Conservation (phyloP, 2,888 invertebrate species). For the Rhorus exstirpatorius region DNA sequence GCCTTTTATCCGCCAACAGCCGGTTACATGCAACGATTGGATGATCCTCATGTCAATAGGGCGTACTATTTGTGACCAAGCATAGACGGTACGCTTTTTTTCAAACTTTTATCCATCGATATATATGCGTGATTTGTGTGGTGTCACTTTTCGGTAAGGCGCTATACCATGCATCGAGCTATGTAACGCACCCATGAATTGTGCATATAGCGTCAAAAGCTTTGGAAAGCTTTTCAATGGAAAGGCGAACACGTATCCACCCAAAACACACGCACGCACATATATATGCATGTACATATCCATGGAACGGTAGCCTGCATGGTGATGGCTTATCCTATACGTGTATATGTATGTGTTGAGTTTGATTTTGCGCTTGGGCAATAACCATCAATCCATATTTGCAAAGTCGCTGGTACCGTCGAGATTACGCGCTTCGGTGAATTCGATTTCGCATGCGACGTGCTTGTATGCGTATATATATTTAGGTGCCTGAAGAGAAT, state of each 20-base stretch:
- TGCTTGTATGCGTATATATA: neutral
- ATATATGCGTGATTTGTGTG: neutral
- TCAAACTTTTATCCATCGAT: too few species aligned
- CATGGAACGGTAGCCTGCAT: neutral
- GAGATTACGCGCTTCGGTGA: slow-evolving; percentile 63
- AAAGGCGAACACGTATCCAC: slow-evolving; percentile 57
- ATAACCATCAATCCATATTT: slow-evolving; percentile 68
- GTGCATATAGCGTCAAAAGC: slow-evolving; percentile 47
- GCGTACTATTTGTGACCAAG: neutral
- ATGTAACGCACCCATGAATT: slow-evolving; percentile 3
- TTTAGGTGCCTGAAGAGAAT: neutral
- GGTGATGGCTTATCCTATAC: neutral
- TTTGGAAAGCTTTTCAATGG: slow-evolving; percentile 66
- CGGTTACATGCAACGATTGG: neutral
- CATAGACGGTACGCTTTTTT: neutral
- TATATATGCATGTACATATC: neutral
- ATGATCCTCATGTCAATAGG: neutral
- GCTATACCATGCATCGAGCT: slow-evolving; percentile 20
- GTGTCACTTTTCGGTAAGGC: slow-evolving; percentile 29
- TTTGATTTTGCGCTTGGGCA: slow-evolving; percentile 61
- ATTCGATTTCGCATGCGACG: slow-evolving; percentile 52
- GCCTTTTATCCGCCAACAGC: slow-evolving; percentile 9
- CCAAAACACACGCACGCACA: slow-evolving; percentile 16
- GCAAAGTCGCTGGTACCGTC: slow-evolving; percentile 63
- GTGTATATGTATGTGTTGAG: slow-evolving; percentile 2